phyloP scores from a whole-genome alignment of 2,888 invertebrate species.

The Pantelozetes paolii region DNA sequence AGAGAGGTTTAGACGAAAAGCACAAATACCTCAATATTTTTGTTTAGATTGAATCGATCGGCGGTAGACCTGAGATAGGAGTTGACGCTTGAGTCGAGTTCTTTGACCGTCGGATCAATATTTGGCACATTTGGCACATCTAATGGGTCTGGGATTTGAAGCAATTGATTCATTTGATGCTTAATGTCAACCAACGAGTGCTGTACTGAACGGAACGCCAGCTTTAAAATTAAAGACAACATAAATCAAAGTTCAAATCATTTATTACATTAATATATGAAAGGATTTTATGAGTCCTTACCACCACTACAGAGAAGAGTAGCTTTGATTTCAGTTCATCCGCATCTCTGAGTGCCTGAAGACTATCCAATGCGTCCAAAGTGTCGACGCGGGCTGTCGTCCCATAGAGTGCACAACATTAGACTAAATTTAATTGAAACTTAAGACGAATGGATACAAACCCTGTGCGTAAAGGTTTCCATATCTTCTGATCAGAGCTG shows the following conservation, averaged over 20 bases:
- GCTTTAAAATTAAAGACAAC: conserved; percentile 55
- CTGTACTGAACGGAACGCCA: conserved; percentile 68
- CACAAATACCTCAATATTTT: conserved; percentile 55
- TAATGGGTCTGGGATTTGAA: conserved; percentile 54
- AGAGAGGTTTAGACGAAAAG: not conserved
- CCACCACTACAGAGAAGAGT: conserved; percentile 90
- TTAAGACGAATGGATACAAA: not conserved
- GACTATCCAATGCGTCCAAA: conserved; percentile 74
- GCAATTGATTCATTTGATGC: conserved; percentile 64
- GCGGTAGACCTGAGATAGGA: conserved; percentile 66
- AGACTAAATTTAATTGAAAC: not conserved
- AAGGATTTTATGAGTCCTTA: conserved; percentile 57
- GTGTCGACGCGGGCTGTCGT: conserved; percentile 68
- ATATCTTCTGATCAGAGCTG: conserved; percentile 68
- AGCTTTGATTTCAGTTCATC: conserved; percentile 90
- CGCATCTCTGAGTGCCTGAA: conserved; percentile 74
- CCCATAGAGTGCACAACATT: not conserved
- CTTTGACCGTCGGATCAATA: conserved; percentile 29
- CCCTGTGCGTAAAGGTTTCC: conserved; percentile 73
- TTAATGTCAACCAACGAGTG: conserved; percentile 66
- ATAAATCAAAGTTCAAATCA: conserved; percentile 30
- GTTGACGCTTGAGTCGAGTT: conserved; percentile 57
- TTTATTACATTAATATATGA: not conserved
- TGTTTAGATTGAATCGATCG: conserved; percentile 61
- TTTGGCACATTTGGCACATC: not conserved